These are phyloP conservation scores for Lasioglossum figueresi DNA, from an alignment of 2,888 invertebrate genomes.

Conservation along the genomic window DNA sequence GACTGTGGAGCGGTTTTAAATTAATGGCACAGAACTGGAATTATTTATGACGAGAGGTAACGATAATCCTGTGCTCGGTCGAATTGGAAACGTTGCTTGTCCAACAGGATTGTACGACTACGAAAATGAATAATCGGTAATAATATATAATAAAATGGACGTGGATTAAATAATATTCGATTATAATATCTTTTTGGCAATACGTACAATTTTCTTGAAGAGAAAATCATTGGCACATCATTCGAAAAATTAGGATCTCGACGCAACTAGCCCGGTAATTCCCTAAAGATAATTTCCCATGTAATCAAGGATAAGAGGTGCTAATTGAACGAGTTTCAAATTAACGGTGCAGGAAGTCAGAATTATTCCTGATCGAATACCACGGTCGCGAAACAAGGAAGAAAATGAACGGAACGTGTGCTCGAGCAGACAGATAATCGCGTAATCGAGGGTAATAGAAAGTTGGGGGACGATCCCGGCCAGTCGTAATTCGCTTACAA, in stretches of 20 bases:
- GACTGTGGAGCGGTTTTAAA: background rate
- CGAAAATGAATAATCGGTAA: background rate
- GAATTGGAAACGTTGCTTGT: background rate
- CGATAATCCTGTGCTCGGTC: background rate
- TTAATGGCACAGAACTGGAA: background rate
- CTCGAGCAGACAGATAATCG: slow-evolving; percentile 28
- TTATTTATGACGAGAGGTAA: background rate
- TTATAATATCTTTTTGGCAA: background rate
- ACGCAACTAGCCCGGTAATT: background rate
- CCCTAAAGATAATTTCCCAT: background rate
- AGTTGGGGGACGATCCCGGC: slow-evolving; percentile 5
- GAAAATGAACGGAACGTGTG: background rate
- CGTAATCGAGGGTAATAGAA: slow-evolving; percentile 42
- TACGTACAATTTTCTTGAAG: too few relatives aligned
- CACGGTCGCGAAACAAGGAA: background rate
- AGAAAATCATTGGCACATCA: background rate
- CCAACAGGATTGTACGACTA: background rate
- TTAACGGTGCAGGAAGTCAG: background rate
- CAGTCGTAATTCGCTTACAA: slow-evolving; percentile 36
- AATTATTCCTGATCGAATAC: background rate
- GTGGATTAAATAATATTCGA: background rate
- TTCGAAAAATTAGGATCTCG: background rate
- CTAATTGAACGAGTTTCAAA: background rate
- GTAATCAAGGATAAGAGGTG: background rate
- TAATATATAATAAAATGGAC: background rate